These are phyloP conservation scores for Yoshiicerus persimilis DNA, from an alignment of 1,140 invertebrate species.

Conservation along the genomic window DNA sequence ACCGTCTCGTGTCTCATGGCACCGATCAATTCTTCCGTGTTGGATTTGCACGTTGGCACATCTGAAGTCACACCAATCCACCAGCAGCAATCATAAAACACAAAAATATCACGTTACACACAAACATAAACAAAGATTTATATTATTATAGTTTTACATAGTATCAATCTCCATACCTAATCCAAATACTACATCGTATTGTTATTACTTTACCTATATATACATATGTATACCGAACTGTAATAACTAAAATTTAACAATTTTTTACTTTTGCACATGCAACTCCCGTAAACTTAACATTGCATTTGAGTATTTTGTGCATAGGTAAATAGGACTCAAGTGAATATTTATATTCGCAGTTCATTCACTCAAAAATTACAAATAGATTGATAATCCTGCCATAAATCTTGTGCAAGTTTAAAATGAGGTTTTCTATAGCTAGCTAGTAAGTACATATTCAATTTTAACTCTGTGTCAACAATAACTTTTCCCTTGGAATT, in stretches of 20 bases:
- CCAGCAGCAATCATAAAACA: not conserved
- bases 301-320: no score
- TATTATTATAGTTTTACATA: not conserved
- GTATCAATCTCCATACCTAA: not conserved
- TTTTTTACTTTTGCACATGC: no score
- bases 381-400: not conserved
- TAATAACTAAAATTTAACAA: no score
- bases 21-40: constrained; percentile 72
- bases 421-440: not conserved
- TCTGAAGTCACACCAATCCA: constrained; percentile 58
- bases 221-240: no score
- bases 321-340: no score
- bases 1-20: constrained; percentile 83
- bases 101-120: not conserved
- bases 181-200: not conserved
- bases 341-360: not conserved
- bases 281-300: no score
- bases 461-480: not conserved
- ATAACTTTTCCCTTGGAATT: not conserved
- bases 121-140: not conserved
- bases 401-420: not conserved
- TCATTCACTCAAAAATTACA: not conserved
- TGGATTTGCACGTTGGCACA: constrained; percentile 75
- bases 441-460: not conserved
- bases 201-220: no score